Base-by-base conservation (phyloP, 1,140 invertebrate species). In the Calliopsis andreniformis region DNA sequence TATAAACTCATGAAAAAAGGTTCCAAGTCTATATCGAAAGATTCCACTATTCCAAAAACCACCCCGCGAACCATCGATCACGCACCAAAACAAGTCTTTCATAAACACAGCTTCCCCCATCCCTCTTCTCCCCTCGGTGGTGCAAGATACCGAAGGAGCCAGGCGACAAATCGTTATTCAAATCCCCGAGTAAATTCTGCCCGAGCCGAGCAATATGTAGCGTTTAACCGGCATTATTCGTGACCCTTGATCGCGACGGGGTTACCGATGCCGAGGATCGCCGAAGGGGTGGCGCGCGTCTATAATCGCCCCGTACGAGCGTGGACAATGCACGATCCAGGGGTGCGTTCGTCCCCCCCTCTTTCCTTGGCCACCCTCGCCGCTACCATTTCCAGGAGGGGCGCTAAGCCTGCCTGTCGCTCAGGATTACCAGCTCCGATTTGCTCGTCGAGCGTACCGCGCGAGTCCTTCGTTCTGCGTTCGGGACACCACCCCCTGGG, bases 361-460 rank as follows among this genome's bases (percentile, higher is more conserved):
- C 45, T 39, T 43, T 55, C 20, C 62, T 56, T 47, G 35, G 51
- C 68, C 67, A 53, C 68, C 71, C 80, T 62, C 71, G 49, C 53
- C 66, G 61, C 56, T 82, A 82, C 80, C 80, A 82, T 78, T 82
- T 82, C 63, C 80, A 76, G 78, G 68, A 79, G 77, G 84, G 80
- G 82, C 28, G 83, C 79, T 87, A 87, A 87, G 86, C 86, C 58
- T 82, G 80, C 70, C 85, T 87, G 86, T 87, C 86, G 86, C 86
- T 87, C 86, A 87, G 82, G 82, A 84, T 87, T 87, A 87, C 80
- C 76, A 75, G 28, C 81, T 83, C 78, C 83, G 86, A 87, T 87
- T 87, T 84, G 79, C 77, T 82, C 81, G 81, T 81, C 81, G 76
- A 79, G 78, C 67, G 67, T 75, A 76, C 42, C 61, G 75, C 66